Evolutionary conservation across 2,797 vertebrate species (phyloP).

Genomic region (Loriculus beryllinus): DNA sequence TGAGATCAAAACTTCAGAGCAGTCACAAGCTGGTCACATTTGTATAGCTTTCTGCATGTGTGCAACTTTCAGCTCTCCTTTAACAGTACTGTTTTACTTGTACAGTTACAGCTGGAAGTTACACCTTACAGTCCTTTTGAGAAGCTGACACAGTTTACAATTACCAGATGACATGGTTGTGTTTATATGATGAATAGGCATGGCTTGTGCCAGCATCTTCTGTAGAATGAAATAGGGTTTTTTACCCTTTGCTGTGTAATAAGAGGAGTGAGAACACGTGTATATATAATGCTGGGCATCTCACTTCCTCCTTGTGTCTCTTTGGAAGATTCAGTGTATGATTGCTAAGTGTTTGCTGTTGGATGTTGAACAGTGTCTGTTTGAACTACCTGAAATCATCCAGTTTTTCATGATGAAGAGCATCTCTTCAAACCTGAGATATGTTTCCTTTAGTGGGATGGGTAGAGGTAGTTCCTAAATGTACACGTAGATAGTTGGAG

Average conservation of each 20-base stretch:
- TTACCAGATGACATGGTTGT: background rate
- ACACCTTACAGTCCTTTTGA: background rate
- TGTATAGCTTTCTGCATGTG: background rate
- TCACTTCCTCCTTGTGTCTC: background rate
- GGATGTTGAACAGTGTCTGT: background rate
- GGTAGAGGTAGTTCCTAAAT: background rate
- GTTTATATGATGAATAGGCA: background rate
- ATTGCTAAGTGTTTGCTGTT: background rate
- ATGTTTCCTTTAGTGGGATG: background rate
- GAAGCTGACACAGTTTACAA: background rate
- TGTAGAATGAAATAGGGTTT: background rate
- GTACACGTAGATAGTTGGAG: background rate
- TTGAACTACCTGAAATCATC: background rate
- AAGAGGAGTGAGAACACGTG: background rate
- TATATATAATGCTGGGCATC: background rate
- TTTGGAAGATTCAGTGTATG: background rate
- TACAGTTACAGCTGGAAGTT: background rate
- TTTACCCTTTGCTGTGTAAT: background rate
- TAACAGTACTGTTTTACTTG: background rate
- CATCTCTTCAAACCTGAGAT: background rate
- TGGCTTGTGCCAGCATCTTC: background rate
- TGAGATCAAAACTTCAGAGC: background rate
- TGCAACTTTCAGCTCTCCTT: background rate
- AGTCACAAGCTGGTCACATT: background rate
- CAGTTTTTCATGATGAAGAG: background rate